These are phyloP conservation scores for Platalea minor DNA, from an alignment of 2,797 vertebrate genomes.

Conservation along the genomic window DNA sequence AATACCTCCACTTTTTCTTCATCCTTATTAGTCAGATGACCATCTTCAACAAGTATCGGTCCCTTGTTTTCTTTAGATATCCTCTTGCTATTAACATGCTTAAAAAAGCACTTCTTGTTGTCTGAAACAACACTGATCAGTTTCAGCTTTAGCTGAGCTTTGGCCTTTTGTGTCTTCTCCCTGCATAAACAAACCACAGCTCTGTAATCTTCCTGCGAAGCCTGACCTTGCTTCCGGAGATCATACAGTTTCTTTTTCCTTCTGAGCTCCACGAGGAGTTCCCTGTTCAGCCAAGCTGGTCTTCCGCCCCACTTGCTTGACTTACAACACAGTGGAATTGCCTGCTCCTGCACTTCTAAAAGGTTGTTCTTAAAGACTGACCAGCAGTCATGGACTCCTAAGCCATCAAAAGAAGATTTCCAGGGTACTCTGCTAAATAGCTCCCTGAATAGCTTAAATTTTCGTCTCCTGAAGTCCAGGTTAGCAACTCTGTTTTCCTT, in stretches of 20 bases:
- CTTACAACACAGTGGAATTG: background rate
- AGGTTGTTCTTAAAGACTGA: background rate
- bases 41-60: background rate
- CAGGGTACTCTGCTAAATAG: background rate
- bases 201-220: background rate
- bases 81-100: background rate
- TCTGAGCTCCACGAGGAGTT: background rate
- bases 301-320: background rate
- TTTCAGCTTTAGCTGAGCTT: background rate
- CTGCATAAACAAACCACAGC: background rate
- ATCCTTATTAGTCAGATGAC: background rate
- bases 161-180: background rate
- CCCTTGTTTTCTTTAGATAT: background rate
- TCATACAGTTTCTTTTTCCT: background rate
- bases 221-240: background rate
- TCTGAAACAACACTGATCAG: background rate
- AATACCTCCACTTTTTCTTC: no score
- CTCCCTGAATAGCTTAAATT: background rate
- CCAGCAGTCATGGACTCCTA: background rate
- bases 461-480: background rate
- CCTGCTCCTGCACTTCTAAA: background rate
- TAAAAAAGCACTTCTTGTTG: background rate
- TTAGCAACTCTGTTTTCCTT: background rate
- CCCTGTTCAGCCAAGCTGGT: background rate
- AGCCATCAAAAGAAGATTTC: background rate